Evolutionary conservation across 2,888 invertebrate species (phyloP), one percentile per base, ranked within the genome.

Genomic region (Erebia epiphron): DNA sequence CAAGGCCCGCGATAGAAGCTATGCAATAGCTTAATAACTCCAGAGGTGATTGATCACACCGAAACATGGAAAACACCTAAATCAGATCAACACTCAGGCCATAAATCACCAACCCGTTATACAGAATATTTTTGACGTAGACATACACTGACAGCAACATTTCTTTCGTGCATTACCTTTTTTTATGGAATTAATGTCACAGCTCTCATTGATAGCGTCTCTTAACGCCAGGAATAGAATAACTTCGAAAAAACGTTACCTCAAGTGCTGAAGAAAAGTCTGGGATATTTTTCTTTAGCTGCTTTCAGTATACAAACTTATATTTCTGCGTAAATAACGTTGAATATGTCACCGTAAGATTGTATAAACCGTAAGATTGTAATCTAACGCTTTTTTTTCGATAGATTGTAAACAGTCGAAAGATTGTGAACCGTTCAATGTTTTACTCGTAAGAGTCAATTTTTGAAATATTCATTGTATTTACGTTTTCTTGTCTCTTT

Each of bases 251-350:
- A 16, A 52, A n/a, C 16, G 52, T 16, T 52, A 52, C 52, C 52
- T 52, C 52, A 52, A 52, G n/a, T n/a, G 16, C 52, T 52, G n/a
- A 52, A 52, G 52, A 16, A 52, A 52, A 52, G 52, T 52, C 52
- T 16, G 52, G 9, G 9, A 52, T 52, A n/a, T 16, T 9, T 52
- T 52, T 16, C 52, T 52, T 52, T 16, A 52, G 52, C 16, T 52
- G 52, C 16, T 52, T n/a, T 52, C 52, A 16, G 52, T 46, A n/a
- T 2, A 52, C n/a, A 52, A 52, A 52, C 46, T 13, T 13, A n/a
- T 52, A 52, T 16, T 52, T 52, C 52, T 16, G 16, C 9, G 52
- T n/a, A n/a, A 52, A 52, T 52, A 16, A 52, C 52, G 2, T 2
- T 52, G 16, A 16, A 52, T n/a, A n/a, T n/a, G n/a, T n/a, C n/a